These are phyloP conservation scores for Hemicrepidius hirtus DNA, from an alignment of 2,888 invertebrate genomes.

Conservation along the genomic window DNA sequence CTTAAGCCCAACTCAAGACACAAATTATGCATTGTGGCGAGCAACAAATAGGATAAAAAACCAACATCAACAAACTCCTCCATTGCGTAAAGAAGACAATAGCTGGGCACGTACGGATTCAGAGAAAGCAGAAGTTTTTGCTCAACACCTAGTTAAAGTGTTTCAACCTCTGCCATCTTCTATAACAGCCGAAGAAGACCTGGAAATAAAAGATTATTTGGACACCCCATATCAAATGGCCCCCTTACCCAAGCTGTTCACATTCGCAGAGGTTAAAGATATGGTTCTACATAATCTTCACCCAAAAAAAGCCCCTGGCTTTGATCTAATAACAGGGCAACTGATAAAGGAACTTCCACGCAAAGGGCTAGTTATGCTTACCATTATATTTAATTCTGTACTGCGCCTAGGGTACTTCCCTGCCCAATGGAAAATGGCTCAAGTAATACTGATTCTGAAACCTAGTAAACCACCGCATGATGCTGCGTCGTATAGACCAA, in stretches of 20 bases:
- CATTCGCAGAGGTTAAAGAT: slow-evolving; percentile 42
- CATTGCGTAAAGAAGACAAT: slow-evolving; percentile 26
- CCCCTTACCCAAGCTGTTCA: slow-evolving; percentile 13
- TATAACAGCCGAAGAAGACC: slow-evolving; percentile 2
- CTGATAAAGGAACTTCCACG: slow-evolving; percentile 54
- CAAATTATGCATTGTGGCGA: slow-evolving; percentile 32
- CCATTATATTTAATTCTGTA: slow-evolving; percentile 28
- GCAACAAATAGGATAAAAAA: slow-evolving; percentile 33
- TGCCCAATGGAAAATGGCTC: slow-evolving; percentile 25
- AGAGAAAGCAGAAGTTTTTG: slow-evolving; percentile 27
- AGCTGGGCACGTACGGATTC: slow-evolving; percentile 29
- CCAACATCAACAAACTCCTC: slow-evolving; percentile 19
- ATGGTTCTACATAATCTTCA: slow-evolving; percentile 46
- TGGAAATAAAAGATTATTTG: slow-evolving; percentile 13
- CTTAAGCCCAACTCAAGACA: slow-evolving; percentile 34
- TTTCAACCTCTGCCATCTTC: slow-evolving; percentile 19
- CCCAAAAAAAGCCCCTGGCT: slow-evolving; percentile 55
- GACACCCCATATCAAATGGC: slow-evolving; percentile 13
- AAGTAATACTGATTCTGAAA: slow-evolving; percentile 36
- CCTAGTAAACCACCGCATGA: slow-evolving; percentile 41
- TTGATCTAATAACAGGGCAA: slow-evolving; percentile 57
- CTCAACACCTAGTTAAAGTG: slow-evolving; percentile 17
- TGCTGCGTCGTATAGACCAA: slow-evolving; percentile 52
- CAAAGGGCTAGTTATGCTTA: slow-evolving; percentile 37
- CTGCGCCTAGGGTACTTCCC: slow-evolving; percentile 25